Evolutionary conservation across 2,113 vertebrate genomes (phyloP).

Genomic region (Heptranchias perlo): DNA sequence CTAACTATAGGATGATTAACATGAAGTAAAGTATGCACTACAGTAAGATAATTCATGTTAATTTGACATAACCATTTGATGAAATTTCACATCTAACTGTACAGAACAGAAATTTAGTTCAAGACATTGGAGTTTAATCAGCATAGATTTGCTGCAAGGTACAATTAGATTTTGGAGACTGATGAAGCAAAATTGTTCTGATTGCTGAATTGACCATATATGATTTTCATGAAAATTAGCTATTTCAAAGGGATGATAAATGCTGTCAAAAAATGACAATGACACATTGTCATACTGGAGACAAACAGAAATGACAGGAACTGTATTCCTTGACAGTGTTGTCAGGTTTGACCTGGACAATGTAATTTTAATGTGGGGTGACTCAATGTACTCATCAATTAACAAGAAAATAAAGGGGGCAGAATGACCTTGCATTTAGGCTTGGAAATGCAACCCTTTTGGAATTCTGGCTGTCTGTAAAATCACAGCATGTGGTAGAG

Average conservation of each 20-base stretch:
- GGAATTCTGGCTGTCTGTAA: constrained; percentile 5
- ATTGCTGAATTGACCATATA: not conserved
- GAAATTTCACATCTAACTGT: not conserved
- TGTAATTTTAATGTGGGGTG: not conserved
- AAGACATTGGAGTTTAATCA: not conserved
- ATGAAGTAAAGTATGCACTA: not conserved
- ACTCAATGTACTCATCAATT: not conserved
- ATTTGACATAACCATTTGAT: constrained; percentile 25
- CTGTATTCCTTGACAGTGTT: not conserved
- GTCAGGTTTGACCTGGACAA: constrained; percentile 4
- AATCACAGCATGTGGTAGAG: not conserved
- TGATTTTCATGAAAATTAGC: not conserved
- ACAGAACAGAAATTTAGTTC: not conserved
- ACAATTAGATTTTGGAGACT: not conserved
- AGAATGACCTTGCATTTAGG: constrained; percentile 19
- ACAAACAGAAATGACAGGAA: not conserved
- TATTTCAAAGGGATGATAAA: not conserved
- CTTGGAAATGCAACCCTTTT: not conserved
- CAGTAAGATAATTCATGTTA: constrained; percentile 23
- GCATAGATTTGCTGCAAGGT: not conserved
- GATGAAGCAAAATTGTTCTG: constrained; percentile 1
- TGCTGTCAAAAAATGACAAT: constrained; percentile 6
- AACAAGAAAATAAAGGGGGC: not conserved
- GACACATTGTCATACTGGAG: not conserved
- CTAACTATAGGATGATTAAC: not conserved